Percentiles rank a stretch among this genome's conserved stretches.
Conservation (phyloP, 2,888 invertebrate species). For the Dicyrtomina minuta region DNA sequence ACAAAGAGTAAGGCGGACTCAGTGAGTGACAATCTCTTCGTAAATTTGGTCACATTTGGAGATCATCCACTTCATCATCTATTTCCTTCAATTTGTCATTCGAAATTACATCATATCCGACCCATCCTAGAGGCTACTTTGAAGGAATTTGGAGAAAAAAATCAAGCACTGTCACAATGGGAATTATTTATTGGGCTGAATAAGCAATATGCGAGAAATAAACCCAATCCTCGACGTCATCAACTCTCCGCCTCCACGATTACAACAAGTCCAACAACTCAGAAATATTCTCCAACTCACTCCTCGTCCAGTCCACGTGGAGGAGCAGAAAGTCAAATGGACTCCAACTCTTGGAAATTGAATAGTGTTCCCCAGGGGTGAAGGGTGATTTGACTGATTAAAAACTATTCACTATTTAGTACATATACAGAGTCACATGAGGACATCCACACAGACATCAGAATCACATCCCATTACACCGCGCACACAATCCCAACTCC, state of each 20-base stretch:
- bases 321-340: too few relatives aligned
- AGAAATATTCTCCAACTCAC: too few relatives aligned
- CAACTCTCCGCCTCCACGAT: not conserved
- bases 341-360: too few relatives aligned
- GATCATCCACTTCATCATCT: slow-evolving; percentile 78
- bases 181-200: slow-evolving; percentile 70
- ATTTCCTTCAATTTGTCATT: slow-evolving; percentile 78
- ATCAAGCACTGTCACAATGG: slow-evolving; percentile 58
- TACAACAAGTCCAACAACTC: too few relatives aligned
- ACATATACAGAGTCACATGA: not conserved
- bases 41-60: slow-evolving; percentile 66
- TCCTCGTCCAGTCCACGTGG: too few relatives aligned
- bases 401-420: not conserved
- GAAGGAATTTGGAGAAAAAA: slow-evolving; percentile 63
- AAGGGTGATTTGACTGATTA: not conserved
- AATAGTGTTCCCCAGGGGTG: slow-evolving; percentile 8
- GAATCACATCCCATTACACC: too few relatives aligned
- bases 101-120: slow-evolving; percentile 67
- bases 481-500: too few relatives aligned
- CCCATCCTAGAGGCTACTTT: slow-evolving; percentile 67
- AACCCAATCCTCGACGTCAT: slow-evolving; percentile 56
- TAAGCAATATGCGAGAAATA: slow-evolving; percentile 62
- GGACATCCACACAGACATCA: not conserved
- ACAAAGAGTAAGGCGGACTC: slow-evolving; percentile 68
- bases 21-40: not conserved